Conservation (phyloP, 1,140 invertebrate species). For the Archegozetes longisetosus region DNA sequence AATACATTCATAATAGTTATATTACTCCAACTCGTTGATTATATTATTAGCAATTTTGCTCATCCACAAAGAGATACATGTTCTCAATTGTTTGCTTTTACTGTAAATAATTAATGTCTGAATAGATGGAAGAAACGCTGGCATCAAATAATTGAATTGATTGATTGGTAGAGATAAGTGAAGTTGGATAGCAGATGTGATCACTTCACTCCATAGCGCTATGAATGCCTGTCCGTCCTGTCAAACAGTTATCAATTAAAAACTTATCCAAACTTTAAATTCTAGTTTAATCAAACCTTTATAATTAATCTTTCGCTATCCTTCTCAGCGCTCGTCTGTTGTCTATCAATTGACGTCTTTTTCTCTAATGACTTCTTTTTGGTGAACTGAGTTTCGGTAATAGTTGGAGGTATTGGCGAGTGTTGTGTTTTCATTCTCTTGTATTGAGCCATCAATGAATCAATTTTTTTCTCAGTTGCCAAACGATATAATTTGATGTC, state of each 20-base stretch:
- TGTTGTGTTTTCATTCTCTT: conserved; percentile 6
- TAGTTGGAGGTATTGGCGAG: neutral
- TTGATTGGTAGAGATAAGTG: neutral
- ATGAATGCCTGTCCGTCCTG: neutral
- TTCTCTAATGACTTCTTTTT: neutral
- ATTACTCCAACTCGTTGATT: no score
- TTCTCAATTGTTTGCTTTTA: neutral
- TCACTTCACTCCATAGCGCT: neutral
- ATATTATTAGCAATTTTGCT: neutral
- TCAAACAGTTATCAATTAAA: neutral
- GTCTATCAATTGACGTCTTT: neutral
- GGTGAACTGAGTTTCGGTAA: neutral
- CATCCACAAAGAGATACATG: neutral
- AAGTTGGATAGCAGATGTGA: neutral
- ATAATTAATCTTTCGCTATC: neutral
- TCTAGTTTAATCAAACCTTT: neutral
- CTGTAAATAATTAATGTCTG: neutral
- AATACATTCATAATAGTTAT: no score
- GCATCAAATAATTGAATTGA: neutral
- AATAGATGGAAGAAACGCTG: neutral
- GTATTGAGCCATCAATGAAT: conserved; percentile 2
- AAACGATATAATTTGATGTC: neutral
- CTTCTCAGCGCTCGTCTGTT: neutral
- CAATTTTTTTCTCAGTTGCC: neutral
- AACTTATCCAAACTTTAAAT: neutral